Percentiles rank a stretch among this genome's conserved stretches.
Evolutionary conservation across 2,797 vertebrate species (phyloP).

Genomic region (Xerus rutilus): DNA sequence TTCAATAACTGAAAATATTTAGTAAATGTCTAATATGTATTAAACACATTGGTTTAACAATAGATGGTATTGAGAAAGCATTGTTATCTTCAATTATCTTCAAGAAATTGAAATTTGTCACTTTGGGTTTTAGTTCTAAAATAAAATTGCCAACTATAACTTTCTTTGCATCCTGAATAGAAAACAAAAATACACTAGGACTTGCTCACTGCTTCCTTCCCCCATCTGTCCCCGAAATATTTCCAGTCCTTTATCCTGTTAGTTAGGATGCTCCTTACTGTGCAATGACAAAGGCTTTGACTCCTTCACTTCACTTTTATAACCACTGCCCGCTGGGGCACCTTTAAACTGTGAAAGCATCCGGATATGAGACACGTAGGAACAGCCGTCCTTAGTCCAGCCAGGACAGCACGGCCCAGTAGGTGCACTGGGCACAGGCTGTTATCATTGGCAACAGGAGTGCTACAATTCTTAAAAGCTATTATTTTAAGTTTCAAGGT

Average conservation of each 20-base stretch:
- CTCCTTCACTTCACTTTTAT: neutral
- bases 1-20: slow-evolving; percentile 53
- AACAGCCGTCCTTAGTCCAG: neutral
- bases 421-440: neutral
- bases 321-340: neutral
- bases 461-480: neutral
- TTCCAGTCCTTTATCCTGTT: neutral
- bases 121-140: slow-evolving; percentile 23
- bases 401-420: too few species aligned
- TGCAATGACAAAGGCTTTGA: neutral
- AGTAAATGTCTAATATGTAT: slow-evolving; percentile 1
- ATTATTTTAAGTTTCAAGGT: slow-evolving; percentile 22
- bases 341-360: neutral
- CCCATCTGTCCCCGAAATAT: neutral
- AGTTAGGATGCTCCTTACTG: neutral
- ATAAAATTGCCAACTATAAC: neutral
- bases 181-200: neutral
- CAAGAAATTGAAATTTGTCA: slow-evolving; percentile 28
- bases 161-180: neutral
- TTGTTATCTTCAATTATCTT: neutral
- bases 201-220: neutral
- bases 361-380: neutral
- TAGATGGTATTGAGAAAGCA: neutral
- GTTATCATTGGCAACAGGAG: neutral
- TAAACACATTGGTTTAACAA: slow-evolving; percentile 37